A percentile compares a stretch with the other conserved stretches of the same genome.
Conservation (phyloP, 2,888 invertebrate species). For the Oeneis ivallda region DNA sequence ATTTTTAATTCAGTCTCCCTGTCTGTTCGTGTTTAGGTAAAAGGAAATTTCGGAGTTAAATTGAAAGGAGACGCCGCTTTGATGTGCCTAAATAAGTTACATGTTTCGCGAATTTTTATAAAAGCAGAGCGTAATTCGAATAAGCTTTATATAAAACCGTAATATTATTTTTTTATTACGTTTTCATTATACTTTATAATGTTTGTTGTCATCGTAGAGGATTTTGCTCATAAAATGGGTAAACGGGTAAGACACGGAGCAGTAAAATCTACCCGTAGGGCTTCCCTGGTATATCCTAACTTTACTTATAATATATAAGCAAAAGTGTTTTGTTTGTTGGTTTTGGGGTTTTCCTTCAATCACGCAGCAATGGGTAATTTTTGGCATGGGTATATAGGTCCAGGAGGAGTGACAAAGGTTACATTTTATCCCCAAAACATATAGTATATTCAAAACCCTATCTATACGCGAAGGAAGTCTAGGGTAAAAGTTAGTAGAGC, state of each 20-base stretch:
- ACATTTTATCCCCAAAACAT: too few species aligned
- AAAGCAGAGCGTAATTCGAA: conserved; percentile 7
- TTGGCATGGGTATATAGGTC: too few species aligned
- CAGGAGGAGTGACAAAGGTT: too few species aligned
- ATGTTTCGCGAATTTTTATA: conserved; percentile 27
- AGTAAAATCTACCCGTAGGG: background rate
- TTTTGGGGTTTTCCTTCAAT: too few species aligned
- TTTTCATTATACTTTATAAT: background rate
- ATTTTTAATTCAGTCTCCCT: conserved; percentile 43
- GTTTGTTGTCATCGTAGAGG: background rate
- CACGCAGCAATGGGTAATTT: too few species aligned
- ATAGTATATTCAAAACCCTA: too few species aligned
- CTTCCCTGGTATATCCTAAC: too few species aligned
- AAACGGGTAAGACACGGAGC: background rate
- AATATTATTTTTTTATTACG: conserved; percentile 10
- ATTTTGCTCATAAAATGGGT: background rate
- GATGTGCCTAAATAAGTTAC: conserved; percentile 34
- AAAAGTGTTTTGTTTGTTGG: too few species aligned
- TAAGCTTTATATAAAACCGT: conserved; percentile 4
- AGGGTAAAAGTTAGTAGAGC: too few species aligned
- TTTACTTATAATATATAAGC: too few species aligned
- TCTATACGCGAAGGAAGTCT: too few species aligned
- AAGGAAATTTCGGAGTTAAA: conserved; percentile 34
- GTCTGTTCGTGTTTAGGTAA: conserved; percentile 37
- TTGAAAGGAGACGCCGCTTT: conserved; percentile 35